Evolutionary conservation across 2,888 invertebrate genomes (phyloP).

Genomic region (Zeuzera pyrina): DNA sequence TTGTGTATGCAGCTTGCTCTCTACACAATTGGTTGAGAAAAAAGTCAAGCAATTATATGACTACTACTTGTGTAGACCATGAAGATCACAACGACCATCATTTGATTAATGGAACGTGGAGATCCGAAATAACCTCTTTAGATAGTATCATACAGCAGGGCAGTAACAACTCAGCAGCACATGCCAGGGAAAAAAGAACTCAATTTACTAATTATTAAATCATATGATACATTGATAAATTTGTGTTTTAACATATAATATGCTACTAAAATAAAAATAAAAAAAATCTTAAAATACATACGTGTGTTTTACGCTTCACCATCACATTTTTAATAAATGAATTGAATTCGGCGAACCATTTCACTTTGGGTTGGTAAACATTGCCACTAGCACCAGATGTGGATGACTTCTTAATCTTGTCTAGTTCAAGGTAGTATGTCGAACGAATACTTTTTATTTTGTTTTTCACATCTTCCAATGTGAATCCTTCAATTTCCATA

Average conservation of each 20-base stretch:
- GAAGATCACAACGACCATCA: slow-evolving; percentile 2
- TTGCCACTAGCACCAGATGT: slow-evolving; percentile 14
- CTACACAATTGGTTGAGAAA: slow-evolving; percentile 4
- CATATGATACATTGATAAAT: too few relatives aligned
- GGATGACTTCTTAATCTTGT: slow-evolving; percentile 18
- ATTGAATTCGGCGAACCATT: slow-evolving; percentile 15
- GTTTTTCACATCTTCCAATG: slow-evolving; percentile 15
- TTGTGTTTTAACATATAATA: too few relatives aligned
- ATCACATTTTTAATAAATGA: slow-evolving; percentile 14
- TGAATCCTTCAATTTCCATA: slow-evolving; percentile 16
- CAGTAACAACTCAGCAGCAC: slow-evolving; percentile 5
- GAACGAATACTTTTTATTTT: slow-evolving; percentile 15
- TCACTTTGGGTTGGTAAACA: slow-evolving; percentile 15
- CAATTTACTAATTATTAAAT: slow-evolving; percentile 10
- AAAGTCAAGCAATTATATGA: slow-evolving; percentile 2
- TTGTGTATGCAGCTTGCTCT: not conserved
- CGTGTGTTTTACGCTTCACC: slow-evolving; percentile 11
- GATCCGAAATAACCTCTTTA: slow-evolving; percentile 7
- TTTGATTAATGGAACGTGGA: slow-evolving; percentile 8
- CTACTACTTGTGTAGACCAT: too few relatives aligned
- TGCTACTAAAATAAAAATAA: too few relatives aligned
- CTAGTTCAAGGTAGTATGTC: slow-evolving; percentile 18
- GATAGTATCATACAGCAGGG: slow-evolving; percentile 3
- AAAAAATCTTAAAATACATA: slow-evolving; percentile 6
- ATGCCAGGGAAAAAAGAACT: slow-evolving; percentile 9